phyloP scores from a whole-genome alignment of 2,113 vertebrate genomes.

The Tympanuchus pallidicinctus region DNA sequence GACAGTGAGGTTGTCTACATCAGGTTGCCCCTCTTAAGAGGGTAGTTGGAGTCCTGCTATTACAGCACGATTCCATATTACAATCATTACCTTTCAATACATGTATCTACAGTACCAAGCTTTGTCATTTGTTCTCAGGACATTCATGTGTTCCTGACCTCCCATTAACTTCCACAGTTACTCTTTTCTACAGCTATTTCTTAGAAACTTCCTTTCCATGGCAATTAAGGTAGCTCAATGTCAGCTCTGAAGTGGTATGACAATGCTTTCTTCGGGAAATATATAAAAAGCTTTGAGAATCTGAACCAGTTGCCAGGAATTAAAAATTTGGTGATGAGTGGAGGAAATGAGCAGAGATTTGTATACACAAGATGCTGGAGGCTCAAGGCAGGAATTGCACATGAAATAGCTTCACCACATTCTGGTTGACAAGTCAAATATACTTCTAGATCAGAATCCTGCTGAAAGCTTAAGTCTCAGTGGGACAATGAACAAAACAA shows the following conservation, averaged over 20 bases:
- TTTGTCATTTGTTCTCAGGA: background rate
- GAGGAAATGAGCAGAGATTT: constrained; percentile 18
- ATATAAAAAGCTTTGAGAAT: background rate
- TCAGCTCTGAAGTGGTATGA: background rate
- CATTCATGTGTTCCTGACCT: background rate
- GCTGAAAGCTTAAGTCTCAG: background rate
- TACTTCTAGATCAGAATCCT: constrained; percentile 5
- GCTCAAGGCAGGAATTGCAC: background rate
- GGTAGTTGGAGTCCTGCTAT: background rate
- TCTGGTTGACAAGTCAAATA: constrained; percentile 40
- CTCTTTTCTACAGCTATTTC: background rate
- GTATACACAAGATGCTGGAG: background rate
- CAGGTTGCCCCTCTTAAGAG: background rate
- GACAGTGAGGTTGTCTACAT: background rate
- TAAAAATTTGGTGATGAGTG: constrained; percentile 22
- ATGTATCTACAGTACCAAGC: background rate
- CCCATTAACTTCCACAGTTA: background rate
- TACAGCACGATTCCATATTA: background rate
- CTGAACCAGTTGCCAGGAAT: background rate
- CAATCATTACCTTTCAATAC: background rate
- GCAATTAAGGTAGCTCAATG: background rate
- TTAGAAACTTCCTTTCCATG: background rate
- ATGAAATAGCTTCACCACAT: constrained; percentile 1
- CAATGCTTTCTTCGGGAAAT: background rate
- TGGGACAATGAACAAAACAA: background rate